phyloP scores from a whole-genome alignment of 2,888 invertebrate genomes.

The Lasius fuliginosus region DNA sequence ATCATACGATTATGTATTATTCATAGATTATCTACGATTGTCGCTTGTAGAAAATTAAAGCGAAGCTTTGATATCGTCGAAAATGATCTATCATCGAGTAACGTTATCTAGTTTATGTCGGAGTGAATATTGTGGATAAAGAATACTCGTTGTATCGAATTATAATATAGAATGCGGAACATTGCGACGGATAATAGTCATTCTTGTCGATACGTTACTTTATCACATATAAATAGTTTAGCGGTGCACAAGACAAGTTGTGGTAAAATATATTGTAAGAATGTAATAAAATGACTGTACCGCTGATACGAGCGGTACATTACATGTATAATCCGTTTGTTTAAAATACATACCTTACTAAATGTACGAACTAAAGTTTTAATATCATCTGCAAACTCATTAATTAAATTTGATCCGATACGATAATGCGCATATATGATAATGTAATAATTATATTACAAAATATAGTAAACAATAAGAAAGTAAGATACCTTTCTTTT shows the following conservation, averaged over 20 bases:
- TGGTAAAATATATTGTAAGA: constrained; percentile 73
- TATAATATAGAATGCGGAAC: constrained; percentile 38
- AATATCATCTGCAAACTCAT: constrained; percentile 16
- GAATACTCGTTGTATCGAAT: constrained; percentile 37
- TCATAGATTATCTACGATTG: constrained; percentile 59
- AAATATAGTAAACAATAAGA: constrained; percentile 4
- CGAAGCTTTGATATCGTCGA: constrained; percentile 67
- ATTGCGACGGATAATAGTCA: constrained; percentile 71
- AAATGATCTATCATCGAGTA: constrained; percentile 66
- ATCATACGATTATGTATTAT: constrained; percentile 54
- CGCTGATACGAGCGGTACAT: constrained; percentile 77
- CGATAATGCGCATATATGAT: background rate
- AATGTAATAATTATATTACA: background rate
- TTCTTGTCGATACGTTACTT: constrained; percentile 76
- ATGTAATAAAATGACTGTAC: constrained; percentile 77
- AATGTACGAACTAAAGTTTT: constrained; percentile 62
- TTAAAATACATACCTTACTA: constrained; percentile 82
- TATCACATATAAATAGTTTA: constrained; percentile 75
- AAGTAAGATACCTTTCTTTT: background rate
- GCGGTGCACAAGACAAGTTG: constrained; percentile 76
- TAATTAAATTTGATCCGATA: background rate
- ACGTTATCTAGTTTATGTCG: constrained; percentile 36
- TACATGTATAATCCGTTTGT: constrained; percentile 82
- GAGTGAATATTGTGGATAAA: constrained; percentile 25
- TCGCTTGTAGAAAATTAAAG: constrained; percentile 66